phyloP scores from a whole-genome alignment of 2,797 vertebrate species.

The Aselliscus stoliczkanus region DNA sequence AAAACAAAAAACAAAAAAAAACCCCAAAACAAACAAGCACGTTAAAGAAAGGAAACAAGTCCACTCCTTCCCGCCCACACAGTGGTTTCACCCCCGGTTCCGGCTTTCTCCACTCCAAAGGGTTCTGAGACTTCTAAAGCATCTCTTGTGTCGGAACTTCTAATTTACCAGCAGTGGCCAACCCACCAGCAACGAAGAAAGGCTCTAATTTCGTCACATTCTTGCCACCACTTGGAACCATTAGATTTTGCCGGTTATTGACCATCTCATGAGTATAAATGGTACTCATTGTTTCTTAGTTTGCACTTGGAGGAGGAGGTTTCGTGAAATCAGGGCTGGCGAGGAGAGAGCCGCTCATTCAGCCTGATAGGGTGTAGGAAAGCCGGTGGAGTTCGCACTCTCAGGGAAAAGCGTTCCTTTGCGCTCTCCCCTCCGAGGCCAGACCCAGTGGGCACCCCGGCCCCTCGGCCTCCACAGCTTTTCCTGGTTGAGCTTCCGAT shows the following conservation, averaged over 20 bases:
- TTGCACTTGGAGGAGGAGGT: not conserved
- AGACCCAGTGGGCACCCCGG: not conserved
- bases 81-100: conserved; percentile 82
- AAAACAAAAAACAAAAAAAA: not conserved
- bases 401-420: not conserved
- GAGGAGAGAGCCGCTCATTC: not conserved
- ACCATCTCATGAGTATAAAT: not conserved
- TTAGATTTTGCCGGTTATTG: not conserved
- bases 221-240: not conserved
- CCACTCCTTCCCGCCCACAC: not conserved
- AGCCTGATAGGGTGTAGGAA: not conserved
- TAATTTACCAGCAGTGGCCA: not conserved
- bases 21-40: too few relatives aligned
- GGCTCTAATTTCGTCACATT: not conserved
- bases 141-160: conserved; percentile 86
- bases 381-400: not conserved
- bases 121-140: conserved; percentile 83
- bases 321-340: not conserved
- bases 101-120: conserved; percentile 88
- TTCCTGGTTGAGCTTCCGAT: not conserved
- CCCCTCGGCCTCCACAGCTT: not conserved
- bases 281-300: not conserved
- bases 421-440: not conserved
- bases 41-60: not conserved
- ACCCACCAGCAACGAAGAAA: not conserved